Evolutionary conservation across 2,888 invertebrate genomes (phyloP).

Genomic region (Masnerella sp.): DNA sequence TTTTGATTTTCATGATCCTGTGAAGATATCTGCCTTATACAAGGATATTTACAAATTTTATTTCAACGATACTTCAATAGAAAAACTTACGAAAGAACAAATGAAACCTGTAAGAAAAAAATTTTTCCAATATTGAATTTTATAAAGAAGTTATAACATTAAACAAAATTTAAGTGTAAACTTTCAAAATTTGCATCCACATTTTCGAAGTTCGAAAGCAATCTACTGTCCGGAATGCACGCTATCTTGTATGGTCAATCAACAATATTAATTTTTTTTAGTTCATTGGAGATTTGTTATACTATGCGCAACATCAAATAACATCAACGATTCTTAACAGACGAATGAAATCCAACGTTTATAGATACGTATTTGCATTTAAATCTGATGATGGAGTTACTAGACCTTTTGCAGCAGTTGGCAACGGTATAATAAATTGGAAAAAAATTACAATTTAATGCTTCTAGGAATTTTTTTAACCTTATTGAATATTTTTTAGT

Average conservation of each 20-base stretch:
- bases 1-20: conserved; percentile 15
- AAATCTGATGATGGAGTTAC: conserved; percentile 41
- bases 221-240: too few relatives aligned
- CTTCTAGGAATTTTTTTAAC: too few relatives aligned
- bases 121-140: too few relatives aligned
- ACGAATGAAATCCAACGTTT: conserved; percentile 67
- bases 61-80: conserved; percentile 23
- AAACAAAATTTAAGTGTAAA: too few relatives aligned
- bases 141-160: too few relatives aligned
- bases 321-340: conserved; percentile 63
- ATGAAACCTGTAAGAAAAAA: conserved; percentile 26
- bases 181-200: background rate
- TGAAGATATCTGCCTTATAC: conserved; percentile 9
- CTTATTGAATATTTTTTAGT: too few relatives aligned
- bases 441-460: conserved; percentile 7
- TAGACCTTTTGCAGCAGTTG: conserved; percentile 33
- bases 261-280: conserved; percentile 47
- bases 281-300: conserved; percentile 67
- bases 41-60: conserved; percentile 38
- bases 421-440: conserved; percentile 25
- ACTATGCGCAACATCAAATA: conserved; percentile 61
- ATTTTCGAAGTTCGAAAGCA: too few relatives aligned
- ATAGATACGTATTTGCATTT: conserved; percentile 68
- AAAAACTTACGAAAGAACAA: conserved; percentile 2
- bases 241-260: background rate